Conservation (phyloP, 2,113 vertebrate genomes). For the Gymnocephalus cernua region DNA sequence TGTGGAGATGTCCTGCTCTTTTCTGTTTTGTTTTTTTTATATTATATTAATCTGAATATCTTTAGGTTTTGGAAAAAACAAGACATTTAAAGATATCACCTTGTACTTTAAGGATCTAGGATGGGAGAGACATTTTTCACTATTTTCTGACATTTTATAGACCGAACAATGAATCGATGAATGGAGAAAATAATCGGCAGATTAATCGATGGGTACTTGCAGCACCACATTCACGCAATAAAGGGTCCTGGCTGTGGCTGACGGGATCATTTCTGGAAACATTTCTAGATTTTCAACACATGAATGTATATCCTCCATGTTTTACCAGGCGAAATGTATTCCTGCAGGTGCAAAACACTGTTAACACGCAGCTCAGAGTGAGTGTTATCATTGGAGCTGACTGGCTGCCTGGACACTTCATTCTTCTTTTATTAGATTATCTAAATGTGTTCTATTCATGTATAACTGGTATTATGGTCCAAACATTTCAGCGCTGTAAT, state of each 20-base stretch:
- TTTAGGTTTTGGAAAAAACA: too few relatives aligned
- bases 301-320: not conserved
- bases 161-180: too few relatives aligned
- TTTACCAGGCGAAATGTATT: not conserved
- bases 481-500: slow-evolving; percentile 7
- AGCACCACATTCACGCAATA: not conserved
- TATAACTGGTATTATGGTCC: not conserved
- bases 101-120: too few relatives aligned
- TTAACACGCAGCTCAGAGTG: not conserved
- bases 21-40: too few relatives aligned
- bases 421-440: slow-evolving; percentile 22
- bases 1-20: too few relatives aligned
- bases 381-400: not conserved
- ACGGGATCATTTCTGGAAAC: not conserved
- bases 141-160: too few relatives aligned
- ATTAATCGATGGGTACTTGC: too few relatives aligned
- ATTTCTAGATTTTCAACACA: not conserved
- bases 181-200: too few relatives aligned
- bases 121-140: too few relatives aligned
- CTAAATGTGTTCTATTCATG: slow-evolving; percentile 20
- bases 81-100: too few relatives aligned
- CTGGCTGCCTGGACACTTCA: not conserved
- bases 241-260: not conserved
- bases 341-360: slow-evolving; percentile 1
- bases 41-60: too few relatives aligned